Conservation (phyloP, 2,888 invertebrate species). For the Pantelozetes paolii region DNA sequence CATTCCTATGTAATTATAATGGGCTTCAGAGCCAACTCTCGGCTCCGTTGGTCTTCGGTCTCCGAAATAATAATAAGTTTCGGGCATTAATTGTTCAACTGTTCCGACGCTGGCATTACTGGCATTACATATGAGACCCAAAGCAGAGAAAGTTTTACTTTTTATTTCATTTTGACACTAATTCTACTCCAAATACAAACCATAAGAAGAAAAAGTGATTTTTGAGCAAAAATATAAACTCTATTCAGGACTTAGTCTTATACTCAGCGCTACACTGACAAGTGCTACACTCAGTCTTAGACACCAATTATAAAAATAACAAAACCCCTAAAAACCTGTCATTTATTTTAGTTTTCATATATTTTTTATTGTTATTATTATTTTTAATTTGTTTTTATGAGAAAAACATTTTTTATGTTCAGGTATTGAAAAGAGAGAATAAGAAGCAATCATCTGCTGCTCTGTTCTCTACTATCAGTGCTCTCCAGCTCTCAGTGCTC, state of each 20-base stretch:
- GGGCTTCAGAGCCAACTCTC: not conserved
- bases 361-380: slow-evolving; percentile 24
- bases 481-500: not conserved
- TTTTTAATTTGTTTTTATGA: slow-evolving; percentile 32
- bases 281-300: no score
- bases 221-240: not conserved
- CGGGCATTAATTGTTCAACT: slow-evolving; percentile 31
- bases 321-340: slow-evolving; percentile 29
- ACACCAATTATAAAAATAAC: slow-evolving; percentile 32
- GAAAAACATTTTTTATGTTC: slow-evolving; percentile 11
- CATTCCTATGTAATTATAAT: slow-evolving; percentile 33
- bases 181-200: not conserved
- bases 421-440: not conserved
- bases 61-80: slow-evolving; percentile 27
- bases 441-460: slow-evolving; percentile 13
- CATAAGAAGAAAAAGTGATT: not conserved
- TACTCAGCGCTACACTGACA: no score
- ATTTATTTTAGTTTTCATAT: slow-evolving; percentile 22
- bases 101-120: slow-evolving; percentile 20
- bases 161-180: slow-evolving; percentile 35
- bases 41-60: slow-evolving; percentile 22
- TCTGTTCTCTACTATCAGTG: not conserved
- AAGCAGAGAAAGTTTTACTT: slow-evolving; percentile 30
- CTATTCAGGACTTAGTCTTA: slow-evolving; percentile 4
- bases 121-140: not conserved